These are phyloP conservation scores for Empis livida DNA, from an alignment of 2,888 invertebrate genomes.

Conservation along the genomic window DNA sequence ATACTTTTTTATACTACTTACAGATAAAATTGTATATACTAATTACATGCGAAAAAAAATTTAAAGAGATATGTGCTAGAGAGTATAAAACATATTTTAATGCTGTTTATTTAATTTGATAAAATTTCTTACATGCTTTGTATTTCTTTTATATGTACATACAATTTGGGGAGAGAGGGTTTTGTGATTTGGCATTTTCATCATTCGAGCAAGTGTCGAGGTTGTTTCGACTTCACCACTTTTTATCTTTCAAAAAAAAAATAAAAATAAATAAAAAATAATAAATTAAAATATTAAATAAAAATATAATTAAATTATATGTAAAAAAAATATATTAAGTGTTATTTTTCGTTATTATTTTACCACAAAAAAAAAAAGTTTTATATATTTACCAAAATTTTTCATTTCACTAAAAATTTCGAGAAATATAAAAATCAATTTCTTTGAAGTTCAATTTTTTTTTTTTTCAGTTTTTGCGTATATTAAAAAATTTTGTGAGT, in stretches of 20 bases:
- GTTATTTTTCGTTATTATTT: background rate
- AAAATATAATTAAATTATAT: background rate
- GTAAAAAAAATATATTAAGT: background rate
- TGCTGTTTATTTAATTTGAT: too few species aligned
- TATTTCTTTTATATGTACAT: too few species aligned
- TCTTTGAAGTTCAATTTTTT: background rate
- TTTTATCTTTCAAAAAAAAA: background rate
- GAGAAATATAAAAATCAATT: background rate
- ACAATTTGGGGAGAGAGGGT: too few species aligned
- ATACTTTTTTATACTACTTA: too few species aligned
- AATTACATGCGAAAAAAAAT: too few species aligned
- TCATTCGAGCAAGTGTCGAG: conserved; percentile 1
- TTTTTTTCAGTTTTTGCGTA: background rate
- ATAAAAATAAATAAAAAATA: background rate
- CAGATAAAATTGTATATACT: too few species aligned
- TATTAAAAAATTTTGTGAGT: background rate
- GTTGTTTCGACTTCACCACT: conserved; percentile 1
- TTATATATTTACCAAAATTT: background rate
- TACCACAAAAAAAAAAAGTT: background rate
- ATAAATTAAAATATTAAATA: background rate
- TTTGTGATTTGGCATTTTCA: background rate
- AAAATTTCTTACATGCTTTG: background rate
- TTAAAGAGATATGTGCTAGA: background rate
- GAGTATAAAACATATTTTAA: background rate
- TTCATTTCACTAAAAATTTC: background rate